These are phyloP conservation scores for Melanotaenia pygmaea DNA, from an alignment of 2,797 vertebrate species.

Conservation along the genomic window DNA sequence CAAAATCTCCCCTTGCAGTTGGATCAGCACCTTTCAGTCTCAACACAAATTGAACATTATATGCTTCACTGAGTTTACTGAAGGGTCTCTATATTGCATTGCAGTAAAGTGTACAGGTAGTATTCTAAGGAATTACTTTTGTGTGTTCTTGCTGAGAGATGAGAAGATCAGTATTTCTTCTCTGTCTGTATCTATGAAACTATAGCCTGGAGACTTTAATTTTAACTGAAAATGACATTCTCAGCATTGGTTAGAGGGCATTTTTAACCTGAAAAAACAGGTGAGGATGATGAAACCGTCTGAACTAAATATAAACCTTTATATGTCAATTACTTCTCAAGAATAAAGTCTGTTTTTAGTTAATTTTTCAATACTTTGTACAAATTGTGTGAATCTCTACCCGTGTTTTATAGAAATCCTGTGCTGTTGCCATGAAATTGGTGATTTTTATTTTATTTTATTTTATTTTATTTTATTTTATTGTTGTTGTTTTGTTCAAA, in stretches of 20 bases:
- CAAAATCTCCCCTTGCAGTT: slow-evolving; percentile 47
- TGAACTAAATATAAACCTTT: background rate
- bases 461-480: too few relatives aligned
- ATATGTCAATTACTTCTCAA: background rate
- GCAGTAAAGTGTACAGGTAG: slow-evolving; percentile 15
- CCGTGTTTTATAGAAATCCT: background rate
- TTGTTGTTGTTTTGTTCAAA: slow-evolving; percentile 41
- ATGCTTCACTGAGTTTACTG: slow-evolving; percentile 50
- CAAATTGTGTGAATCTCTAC: background rate
- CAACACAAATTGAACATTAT: slow-evolving; percentile 59
- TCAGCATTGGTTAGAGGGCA: background rate
- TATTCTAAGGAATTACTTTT: slow-evolving; percentile 11
- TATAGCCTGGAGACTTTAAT: background rate
- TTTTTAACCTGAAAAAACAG: background rate
- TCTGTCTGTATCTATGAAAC: background rate
- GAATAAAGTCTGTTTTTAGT: background rate
- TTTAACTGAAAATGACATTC: background rate
- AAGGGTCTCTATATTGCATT: slow-evolving; percentile 38
- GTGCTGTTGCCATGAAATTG: background rate
- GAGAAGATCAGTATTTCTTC: background rate
- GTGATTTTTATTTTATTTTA: background rate
- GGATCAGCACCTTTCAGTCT: slow-evolving; percentile 56
- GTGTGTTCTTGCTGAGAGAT: background rate
- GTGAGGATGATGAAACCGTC: background rate
- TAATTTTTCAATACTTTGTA: background rate